Conservation (phyloP, 2,113 vertebrate species). For the Acanthochromis polyacanthus region DNA sequence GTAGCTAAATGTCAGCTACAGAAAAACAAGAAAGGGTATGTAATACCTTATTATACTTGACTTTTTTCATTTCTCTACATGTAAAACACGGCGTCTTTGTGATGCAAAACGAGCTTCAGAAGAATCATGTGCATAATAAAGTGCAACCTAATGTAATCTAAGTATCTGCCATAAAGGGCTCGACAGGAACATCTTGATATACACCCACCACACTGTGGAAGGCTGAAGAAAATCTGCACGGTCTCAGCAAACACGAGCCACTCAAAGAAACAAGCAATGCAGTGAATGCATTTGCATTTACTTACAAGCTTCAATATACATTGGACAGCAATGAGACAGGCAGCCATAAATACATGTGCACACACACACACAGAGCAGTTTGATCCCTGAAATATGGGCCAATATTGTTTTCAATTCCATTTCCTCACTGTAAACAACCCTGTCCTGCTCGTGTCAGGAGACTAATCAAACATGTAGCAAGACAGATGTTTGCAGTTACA, state of each 20-base stretch:
- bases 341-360: neutral
- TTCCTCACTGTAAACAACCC: conserved; percentile 25
- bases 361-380: neutral
- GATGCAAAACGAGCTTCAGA: neutral
- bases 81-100: too few relatives aligned
- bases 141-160: neutral
- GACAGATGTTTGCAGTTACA: conserved; percentile 68
- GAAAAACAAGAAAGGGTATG: too few relatives aligned
- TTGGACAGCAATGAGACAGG: neutral
- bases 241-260: conserved; percentile 9
- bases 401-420: conserved; percentile 26
- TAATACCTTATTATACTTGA: too few relatives aligned
- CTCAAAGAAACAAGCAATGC: neutral
- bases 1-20: too few relatives aligned
- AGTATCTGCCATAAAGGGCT: neutral
- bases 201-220: neutral
- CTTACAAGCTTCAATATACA: neutral
- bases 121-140: neutral
- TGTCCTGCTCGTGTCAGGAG: conserved; percentile 44
- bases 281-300: conserved; percentile 5
- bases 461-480: conserved; percentile 63
- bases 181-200: neutral
- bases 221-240: neutral
- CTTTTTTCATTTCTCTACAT: too few relatives aligned
- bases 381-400: conserved; percentile 7